Evolutionary conservation across 1,140 invertebrate genomes (phyloP), one percentile per base, ranked within the genome.

Genomic region (Coelopa frigida): DNA sequence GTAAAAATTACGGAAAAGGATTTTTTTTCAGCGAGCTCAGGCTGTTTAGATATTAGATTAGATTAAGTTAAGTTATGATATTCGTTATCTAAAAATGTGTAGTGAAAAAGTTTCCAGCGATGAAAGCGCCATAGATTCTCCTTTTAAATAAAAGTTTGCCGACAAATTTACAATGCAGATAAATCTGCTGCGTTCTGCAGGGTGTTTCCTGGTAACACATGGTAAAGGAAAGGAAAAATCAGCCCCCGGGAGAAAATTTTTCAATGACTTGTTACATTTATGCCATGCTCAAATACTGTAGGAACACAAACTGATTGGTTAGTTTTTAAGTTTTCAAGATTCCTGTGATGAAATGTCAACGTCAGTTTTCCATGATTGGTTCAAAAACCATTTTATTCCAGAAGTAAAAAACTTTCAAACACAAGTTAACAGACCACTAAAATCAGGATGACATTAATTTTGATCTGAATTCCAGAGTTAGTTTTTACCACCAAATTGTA

Each of bases 381-480:
- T 37, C 14, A 37, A 37, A 37, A 37, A 37, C 35, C 15, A 37
- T 37, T 37, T 37, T 37, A 37, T 37, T 37, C 35, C 35, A 37
- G 35, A 17, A 17, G 35, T 37, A 37, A 37, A 37, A 37, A 2
- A 10, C 7, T 37, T 37, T 37, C 35, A 20, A 37, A 37, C 35
- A 37, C 35, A 5, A 21, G 35, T 37, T 37, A 37, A 37, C 14
- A 37, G 14, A 37, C 35, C 35, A 37, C 14, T 37, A 7, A 37
- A 37, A 37, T 17, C 35, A 37, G 35, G 14, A 37, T 17, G 35
- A 37, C 18, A 37, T 37, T 37, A 37, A 37, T 37, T 37, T 37
- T 37, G 35, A 37, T 21, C 35, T 10, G 12, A 37, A 37, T 37
- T 37, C 22, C 35, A 37, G 12, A 37, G 35, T 37, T 37, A 7